A percentile compares a stretch with the other conserved stretches of the same genome.
These are phyloP conservation scores for Pterois miles DNA, from an alignment of 2,797 vertebrate genomes.

Conservation along the genomic window DNA sequence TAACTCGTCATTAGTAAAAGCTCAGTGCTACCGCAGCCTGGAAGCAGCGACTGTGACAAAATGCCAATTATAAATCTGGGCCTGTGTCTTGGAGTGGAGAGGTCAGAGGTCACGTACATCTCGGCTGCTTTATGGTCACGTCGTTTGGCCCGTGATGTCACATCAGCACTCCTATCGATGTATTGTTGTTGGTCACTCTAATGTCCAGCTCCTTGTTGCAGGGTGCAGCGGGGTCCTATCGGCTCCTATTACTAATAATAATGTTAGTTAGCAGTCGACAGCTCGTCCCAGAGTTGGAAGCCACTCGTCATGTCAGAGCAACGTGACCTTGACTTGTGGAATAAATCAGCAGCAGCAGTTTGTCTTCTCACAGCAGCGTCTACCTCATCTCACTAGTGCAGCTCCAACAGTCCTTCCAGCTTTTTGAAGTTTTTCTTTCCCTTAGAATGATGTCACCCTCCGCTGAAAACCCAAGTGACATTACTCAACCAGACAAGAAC, in stretches of 20 bases:
- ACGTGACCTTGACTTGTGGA: slow-evolving; percentile 67
- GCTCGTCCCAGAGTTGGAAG: slow-evolving; percentile 57
- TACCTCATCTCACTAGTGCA: slow-evolving; percentile 67
- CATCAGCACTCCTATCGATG: slow-evolving; percentile 20
- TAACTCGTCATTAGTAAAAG: slow-evolving; percentile 55
- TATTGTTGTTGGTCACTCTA: slow-evolving; percentile 33
- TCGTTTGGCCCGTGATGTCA: slow-evolving; percentile 56
- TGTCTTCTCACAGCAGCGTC: slow-evolving; percentile 56
- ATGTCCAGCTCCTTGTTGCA: slow-evolving; percentile 29
- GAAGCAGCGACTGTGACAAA: slow-evolving; percentile 48
- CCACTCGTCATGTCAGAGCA: slow-evolving; percentile 66
- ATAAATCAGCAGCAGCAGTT: slow-evolving; percentile 62
- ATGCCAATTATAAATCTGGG: slow-evolving; percentile 68
- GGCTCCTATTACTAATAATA: slow-evolving; percentile 71
- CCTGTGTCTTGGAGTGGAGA: slow-evolving; percentile 18
- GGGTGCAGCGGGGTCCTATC: slow-evolving; percentile 60
- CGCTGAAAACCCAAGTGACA: slow-evolving; percentile 70
- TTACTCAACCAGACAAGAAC: slow-evolving; percentile 74
- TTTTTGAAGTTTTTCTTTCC: slow-evolving; percentile 63
- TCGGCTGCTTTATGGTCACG: slow-evolving; percentile 25
- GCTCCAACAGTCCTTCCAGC: slow-evolving; percentile 49
- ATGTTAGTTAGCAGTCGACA: slow-evolving; percentile 65
- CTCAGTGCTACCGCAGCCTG: slow-evolving; percentile 8
- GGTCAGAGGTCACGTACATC: slow-evolving; percentile 47
- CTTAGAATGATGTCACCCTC: slow-evolving; percentile 76